Percentiles rank a stretch among this genome's conserved stretches.
These are phyloP conservation scores for Dione vanillae DNA, from an alignment of 2,888 invertebrate species.

Conservation along the genomic window DNA sequence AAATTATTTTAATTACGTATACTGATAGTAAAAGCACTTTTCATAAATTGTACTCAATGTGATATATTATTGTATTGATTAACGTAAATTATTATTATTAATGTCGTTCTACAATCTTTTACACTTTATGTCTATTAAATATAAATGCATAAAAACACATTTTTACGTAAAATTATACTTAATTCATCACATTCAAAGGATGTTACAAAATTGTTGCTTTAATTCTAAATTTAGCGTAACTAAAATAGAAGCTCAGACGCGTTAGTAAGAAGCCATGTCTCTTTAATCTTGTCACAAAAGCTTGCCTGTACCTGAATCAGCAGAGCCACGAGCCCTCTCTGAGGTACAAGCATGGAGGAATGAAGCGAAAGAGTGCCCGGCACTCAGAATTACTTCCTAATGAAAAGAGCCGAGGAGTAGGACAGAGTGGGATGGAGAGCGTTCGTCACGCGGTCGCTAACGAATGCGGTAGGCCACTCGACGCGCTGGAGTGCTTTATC, in stretches of 20 bases:
- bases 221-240: constrained; percentile 75
- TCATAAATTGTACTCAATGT: not conserved
- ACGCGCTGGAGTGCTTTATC: constrained; percentile 61
- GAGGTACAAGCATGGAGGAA: constrained; percentile 75
- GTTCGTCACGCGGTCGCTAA: constrained; percentile 79
- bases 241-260: constrained; percentile 58
- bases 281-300: constrained; percentile 84
- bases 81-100: not conserved
- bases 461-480: constrained; percentile 77
- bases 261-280: constrained; percentile 75
- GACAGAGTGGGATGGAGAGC: constrained; percentile 66
- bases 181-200: constrained; percentile 25
- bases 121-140: not conserved
- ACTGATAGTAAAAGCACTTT: not conserved
- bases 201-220: constrained; percentile 56
- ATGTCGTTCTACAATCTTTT: not conserved
- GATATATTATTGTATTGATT: not conserved
- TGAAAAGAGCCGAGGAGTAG: constrained; percentile 81
- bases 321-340: constrained; percentile 74
- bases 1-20: not conserved
- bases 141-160: not conserved
- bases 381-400: constrained; percentile 84
- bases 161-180: constrained; percentile 25
- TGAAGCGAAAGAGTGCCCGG: constrained; percentile 81
- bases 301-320: constrained; percentile 76